Percentiles rank a stretch among this genome's conserved stretches.
Conservation (phyloP, 2,888 invertebrate species). For the Chrysolina oricalcia region DNA sequence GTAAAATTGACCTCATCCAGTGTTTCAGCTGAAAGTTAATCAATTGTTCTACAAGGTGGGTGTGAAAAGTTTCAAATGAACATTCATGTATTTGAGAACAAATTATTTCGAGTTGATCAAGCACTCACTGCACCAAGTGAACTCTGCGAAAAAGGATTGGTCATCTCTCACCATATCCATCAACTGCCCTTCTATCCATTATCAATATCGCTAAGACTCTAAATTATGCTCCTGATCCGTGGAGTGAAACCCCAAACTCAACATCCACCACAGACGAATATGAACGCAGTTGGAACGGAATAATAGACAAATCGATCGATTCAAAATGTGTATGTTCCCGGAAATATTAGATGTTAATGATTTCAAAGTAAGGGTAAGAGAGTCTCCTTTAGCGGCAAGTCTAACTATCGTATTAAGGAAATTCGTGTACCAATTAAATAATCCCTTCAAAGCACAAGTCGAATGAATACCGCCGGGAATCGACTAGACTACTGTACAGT, state of each 20-base stretch:
- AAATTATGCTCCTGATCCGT: neutral
- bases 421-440: conserved; percentile 72
- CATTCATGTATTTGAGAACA: too few species aligned
- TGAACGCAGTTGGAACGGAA: conserved; percentile 12
- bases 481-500: conserved; percentile 36
- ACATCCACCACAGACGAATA: neutral
- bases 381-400: conserved; percentile 69
- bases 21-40: too few species aligned
- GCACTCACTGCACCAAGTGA: too few species aligned
- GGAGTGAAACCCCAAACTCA: neutral
- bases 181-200: too few species aligned
- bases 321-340: conserved; percentile 59
- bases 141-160: too few species aligned
- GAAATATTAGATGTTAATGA: conserved; percentile 71
- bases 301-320: conserved; percentile 62
- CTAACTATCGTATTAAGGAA: conserved; percentile 71
- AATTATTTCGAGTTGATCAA: too few species aligned
- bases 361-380: conserved; percentile 71
- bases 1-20: too few species aligned
- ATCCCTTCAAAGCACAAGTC: conserved; percentile 72
- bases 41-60: too few species aligned
- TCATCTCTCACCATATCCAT: too few species aligned
- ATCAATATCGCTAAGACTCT: too few species aligned
- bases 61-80: too few species aligned
- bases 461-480: conserved; percentile 71